phyloP scores from a whole-genome alignment of 2,797 vertebrate species.

The Lutjanus argentimaculatus region DNA sequence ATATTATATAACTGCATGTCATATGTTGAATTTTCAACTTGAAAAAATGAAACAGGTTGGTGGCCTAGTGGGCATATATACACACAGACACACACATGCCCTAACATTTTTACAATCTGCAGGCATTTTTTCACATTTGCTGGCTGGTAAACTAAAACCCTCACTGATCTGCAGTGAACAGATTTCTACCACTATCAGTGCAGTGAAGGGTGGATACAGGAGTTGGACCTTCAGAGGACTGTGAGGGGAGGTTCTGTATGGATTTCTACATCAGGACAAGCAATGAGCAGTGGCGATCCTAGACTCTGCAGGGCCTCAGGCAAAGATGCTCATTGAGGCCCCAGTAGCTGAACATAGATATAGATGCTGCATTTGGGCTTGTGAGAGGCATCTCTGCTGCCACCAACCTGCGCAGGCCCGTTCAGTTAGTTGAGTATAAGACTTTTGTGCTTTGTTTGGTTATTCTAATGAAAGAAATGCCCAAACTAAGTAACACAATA shows the following conservation, averaged over 20 bases:
- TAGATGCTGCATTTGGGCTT: no score
- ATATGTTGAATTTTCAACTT: not conserved
- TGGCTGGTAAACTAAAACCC: constrained; percentile 35
- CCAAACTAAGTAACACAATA: no score
- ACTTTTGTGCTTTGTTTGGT: no score
- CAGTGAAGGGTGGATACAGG: not conserved
- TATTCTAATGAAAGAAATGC: no score
- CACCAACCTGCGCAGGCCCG: no score
- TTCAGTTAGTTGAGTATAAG: no score
- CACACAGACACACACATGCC: not conserved
- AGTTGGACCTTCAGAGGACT: constrained; percentile 42
- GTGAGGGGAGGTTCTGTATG: constrained; percentile 49
- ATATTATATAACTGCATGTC: not conserved
- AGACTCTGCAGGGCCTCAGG: not conserved
- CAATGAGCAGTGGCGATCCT: not conserved
- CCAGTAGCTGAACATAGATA: no score
- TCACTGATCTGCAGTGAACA: constrained; percentile 46
- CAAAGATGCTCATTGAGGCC: not conserved
- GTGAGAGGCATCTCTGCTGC: no score
- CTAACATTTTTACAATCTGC: not conserved
- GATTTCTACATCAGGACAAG: constrained; percentile 46
- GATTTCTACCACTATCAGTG: constrained; percentile 55
- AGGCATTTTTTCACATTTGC: not conserved
- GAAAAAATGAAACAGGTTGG: not conserved
- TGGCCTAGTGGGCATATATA: not conserved